Evolutionary conservation across 1,140 invertebrate species (phyloP), one percentile per base, ranked within the genome.

Genomic region (Araneus ventricosus): DNA sequence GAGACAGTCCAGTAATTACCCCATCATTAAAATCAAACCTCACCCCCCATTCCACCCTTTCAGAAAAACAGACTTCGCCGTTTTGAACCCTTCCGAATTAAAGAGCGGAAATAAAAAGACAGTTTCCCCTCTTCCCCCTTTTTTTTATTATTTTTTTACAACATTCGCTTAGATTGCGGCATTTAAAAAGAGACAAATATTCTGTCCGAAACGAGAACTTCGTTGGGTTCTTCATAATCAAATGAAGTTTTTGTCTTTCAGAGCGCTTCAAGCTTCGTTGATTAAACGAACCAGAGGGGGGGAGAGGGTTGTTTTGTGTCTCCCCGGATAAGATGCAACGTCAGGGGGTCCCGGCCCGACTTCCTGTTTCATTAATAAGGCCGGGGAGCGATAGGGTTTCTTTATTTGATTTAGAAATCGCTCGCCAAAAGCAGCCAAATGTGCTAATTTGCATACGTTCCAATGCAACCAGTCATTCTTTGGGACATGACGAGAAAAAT

Each of bases 131-230:
- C 7, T 6, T n/a, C 27, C n/a, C 27, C 7, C n/a, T 30, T 34
- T 20, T 37, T 75, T 6, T 30, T 30, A 4, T 17, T 75, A 1
- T 20, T 17, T 75, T 75, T 34, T 37, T 37, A 2, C 30, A 52
- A 37, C 30, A 34, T 75, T 34, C 70, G 34, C 10, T 37, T 75
- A 37, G 30, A 37, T 20, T 75, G 70, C 70, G 30, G 70, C 70
- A n/a, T 82, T 22, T n/a, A 82, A 87, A 37, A 87, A 87, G 59
- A 87, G 85, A 87, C 85, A 87, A 87, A 87, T 87, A 37, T 87
- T 37, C 59, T 37, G 85, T 61, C 41, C 85, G 57, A 88, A 88
- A 70, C 87, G 24, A 27, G 87, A 75, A 45, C 87, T 70, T 75
- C 30, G 87, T 52, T 45, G 59, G 87, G 45, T 70, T 75, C 87